These are phyloP conservation scores for Sander vitreus DNA, from an alignment of 2,113 vertebrate species.

Conservation along the genomic window DNA sequence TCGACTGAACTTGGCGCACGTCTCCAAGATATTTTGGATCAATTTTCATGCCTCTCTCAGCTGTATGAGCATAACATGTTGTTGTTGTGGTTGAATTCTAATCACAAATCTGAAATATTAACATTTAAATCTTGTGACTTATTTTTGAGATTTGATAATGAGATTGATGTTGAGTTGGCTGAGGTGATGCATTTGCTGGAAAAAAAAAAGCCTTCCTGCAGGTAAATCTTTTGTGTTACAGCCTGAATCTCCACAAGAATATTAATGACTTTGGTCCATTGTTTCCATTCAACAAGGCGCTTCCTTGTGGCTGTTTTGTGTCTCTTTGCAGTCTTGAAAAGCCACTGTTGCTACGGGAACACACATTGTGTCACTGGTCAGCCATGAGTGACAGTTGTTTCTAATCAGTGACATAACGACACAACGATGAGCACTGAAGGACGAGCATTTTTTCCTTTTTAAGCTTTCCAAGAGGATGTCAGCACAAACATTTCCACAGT, in stretches of 20 bases:
- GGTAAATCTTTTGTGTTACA: conserved; percentile 66
- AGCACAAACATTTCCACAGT: conserved; percentile 73
- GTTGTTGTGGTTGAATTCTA: conserved; percentile 22
- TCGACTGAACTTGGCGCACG: conserved; percentile 43
- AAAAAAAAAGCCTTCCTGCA: conserved; percentile 48
- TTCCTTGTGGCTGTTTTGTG: conserved; percentile 34
- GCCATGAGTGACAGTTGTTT: conserved; percentile 50
- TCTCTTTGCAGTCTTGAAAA: conserved; percentile 57
- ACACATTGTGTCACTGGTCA: conserved; percentile 55
- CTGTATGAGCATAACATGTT: conserved; percentile 13
- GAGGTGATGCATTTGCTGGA: conserved; percentile 19
- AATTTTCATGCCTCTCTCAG: conserved; percentile 22
- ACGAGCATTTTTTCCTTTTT: conserved; percentile 4
- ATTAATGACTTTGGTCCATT: conserved; percentile 64
- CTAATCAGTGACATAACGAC: conserved; percentile 50
- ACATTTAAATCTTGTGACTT: conserved; percentile 25
- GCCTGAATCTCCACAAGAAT: conserved; percentile 57
- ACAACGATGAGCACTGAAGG: conserved; percentile 15
- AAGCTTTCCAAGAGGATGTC: conserved; percentile 62
- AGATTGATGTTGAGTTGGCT: conserved; percentile 27
- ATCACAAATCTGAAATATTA: conserved; percentile 41
- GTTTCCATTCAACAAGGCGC: conserved; percentile 53
- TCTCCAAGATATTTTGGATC: conserved; percentile 40
- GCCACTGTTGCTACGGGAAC: conserved; percentile 60
- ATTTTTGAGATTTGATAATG: conserved; percentile 20